Conservation (phyloP, 2,797 vertebrate genomes). For the Columba guinea region DNA sequence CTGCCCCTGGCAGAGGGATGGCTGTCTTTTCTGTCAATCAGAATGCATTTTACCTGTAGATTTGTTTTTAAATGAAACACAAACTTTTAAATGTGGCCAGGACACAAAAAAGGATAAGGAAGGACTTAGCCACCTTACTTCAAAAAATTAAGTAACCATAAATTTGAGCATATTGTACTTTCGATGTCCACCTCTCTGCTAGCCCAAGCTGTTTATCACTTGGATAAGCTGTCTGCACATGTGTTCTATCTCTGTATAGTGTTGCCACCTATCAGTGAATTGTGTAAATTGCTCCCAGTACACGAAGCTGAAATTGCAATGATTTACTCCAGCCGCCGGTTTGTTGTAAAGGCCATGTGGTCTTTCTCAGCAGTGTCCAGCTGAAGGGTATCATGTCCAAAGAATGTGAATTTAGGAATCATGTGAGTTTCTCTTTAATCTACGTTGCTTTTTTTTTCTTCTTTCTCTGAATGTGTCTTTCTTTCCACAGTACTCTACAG, state of each 20-base stretch:
- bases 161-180: background rate
- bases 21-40: background rate
- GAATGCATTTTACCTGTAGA: background rate
- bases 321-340: background rate
- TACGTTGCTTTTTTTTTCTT: background rate
- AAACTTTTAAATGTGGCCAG: background rate
- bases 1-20: too few species aligned
- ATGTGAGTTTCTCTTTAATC: background rate
- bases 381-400: background rate
- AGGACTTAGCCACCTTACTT: background rate
- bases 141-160: background rate
- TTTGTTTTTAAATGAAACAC: background rate
- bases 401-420: background rate
- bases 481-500: background rate
- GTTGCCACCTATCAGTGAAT: constrained; percentile 37
- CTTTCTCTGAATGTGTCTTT: background rate
- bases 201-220: background rate
- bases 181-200: background rate
- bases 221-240: background rate
- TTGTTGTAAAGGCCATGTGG: background rate
- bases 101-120: background rate
- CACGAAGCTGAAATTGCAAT: background rate
- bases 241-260: background rate
- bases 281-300: background rate
- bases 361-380: background rate